A percentile compares a stretch with the other conserved stretches of the same genome.
Conservation (phyloP, 2,113 vertebrate species). For the Osmerus eperlanus region DNA sequence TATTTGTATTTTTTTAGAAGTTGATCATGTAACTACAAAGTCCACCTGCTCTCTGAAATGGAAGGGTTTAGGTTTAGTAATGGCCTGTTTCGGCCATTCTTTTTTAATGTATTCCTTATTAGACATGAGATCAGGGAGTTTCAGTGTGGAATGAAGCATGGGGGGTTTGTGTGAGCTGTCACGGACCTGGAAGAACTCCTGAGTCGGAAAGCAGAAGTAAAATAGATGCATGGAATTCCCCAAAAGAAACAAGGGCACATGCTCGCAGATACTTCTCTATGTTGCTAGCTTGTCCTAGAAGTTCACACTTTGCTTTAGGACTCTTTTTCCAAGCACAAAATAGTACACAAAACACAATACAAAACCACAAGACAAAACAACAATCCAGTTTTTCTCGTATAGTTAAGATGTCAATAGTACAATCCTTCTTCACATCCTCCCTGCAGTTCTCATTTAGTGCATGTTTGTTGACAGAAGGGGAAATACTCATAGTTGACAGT, state of each 20-base stretch:
- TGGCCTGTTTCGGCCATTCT: background rate
- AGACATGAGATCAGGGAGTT: background rate
- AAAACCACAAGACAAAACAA: too few species aligned
- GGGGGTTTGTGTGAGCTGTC: background rate
- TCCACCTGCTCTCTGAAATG: background rate
- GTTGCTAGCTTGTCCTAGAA: background rate
- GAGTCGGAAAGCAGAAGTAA: background rate
- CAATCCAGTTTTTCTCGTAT: too few species aligned
- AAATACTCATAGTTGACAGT: too few species aligned
- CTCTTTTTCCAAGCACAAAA: too few species aligned
- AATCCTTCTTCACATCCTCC: too few species aligned
- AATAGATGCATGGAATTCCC: background rate
- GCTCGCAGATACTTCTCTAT: background rate
- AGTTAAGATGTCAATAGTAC: too few species aligned
- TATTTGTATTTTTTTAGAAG: background rate
- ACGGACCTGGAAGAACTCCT: background rate
- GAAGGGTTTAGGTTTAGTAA: background rate
- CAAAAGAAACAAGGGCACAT: background rate
- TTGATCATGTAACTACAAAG: background rate
- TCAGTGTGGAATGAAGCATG: conserved; percentile 2
- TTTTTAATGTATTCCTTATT: background rate
- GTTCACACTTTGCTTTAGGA: too few species aligned
- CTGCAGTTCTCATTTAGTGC: too few species aligned
- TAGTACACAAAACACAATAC: too few species aligned
- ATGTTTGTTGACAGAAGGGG: too few species aligned